These are phyloP conservation scores for Phasianus colchicus DNA, from an alignment of 2,113 vertebrate genomes.

Conservation along the genomic window DNA sequence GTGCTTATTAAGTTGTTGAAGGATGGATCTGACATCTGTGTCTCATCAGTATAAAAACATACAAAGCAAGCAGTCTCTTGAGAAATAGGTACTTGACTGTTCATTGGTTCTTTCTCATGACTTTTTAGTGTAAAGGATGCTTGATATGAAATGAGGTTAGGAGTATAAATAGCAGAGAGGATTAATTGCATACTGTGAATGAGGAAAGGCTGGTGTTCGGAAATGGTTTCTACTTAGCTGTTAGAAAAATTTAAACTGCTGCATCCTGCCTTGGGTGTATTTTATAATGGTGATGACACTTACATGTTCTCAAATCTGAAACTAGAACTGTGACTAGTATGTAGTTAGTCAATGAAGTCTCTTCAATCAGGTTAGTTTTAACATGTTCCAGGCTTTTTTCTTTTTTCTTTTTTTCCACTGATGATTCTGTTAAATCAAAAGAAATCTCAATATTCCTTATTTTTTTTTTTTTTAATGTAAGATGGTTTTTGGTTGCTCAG, in stretches of 20 bases:
- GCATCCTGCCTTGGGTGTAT: not conserved
- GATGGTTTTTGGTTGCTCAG: not conserved
- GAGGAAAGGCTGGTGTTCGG: not conserved
- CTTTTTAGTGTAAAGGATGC: not conserved
- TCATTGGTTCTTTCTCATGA: not conserved
- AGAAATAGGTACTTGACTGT: fast-evolving
- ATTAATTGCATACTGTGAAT: not conserved
- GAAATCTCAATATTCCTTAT: not conserved
- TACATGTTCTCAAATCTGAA: not conserved
- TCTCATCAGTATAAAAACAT: not conserved
- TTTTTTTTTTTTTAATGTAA: not conserved
- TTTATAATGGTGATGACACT: not conserved
- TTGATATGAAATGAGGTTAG: fast-evolving
- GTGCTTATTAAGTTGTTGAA: not conserved
- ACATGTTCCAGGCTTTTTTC: not conserved
- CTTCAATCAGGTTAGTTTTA: not conserved
- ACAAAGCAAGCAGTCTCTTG: fast-evolving
- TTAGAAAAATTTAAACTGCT: not conserved
- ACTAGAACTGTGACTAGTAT: not conserved
- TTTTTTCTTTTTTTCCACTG: not conserved
- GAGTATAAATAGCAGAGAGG: not conserved
- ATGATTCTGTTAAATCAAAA: not conserved
- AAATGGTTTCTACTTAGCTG: not conserved
- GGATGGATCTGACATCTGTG: not conserved
- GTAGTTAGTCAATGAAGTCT: not conserved